Percentiles rank a stretch among this genome's conserved stretches.
phyloP scores from a whole-genome alignment of 2,113 vertebrate species.

The Acrocephalus arundinaceus region DNA sequence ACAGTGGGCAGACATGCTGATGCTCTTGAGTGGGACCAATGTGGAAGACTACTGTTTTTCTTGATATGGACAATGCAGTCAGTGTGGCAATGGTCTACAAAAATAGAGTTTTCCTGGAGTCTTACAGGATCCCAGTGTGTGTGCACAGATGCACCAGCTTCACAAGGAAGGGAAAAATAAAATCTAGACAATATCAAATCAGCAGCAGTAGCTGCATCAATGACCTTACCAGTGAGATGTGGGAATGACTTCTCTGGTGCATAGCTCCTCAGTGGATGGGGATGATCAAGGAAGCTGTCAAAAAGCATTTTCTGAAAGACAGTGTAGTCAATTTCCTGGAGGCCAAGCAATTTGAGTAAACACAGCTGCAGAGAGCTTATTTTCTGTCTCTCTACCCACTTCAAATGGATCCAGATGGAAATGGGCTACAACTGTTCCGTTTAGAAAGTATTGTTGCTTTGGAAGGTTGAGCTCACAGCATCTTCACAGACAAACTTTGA shows the following conservation, averaged over 20 bases:
- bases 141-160: background rate
- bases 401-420: background rate
- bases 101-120: background rate
- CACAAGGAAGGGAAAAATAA: background rate
- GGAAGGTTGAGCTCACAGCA: background rate
- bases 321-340: background rate
- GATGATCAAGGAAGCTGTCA: background rate
- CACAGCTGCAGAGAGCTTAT: background rate
- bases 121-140: background rate
- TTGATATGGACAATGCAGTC: background rate
- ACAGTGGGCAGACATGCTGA: background rate
- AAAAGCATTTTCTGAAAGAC: slow-evolving; percentile 2
- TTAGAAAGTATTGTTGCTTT: background rate
- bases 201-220: background rate
- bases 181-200: background rate
- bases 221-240: background rate
- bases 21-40: background rate
- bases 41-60: background rate
- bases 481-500: background rate
- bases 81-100: background rate
- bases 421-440: background rate
- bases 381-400: background rate
- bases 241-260: background rate
- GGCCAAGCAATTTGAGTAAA: background rate
- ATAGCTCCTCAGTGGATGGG: background rate